A percentile compares a stretch with the other conserved stretches of the same genome.
These are phyloP conservation scores for Aphelenchoides avenae DNA, from an alignment of 1,140 invertebrate genomes.

Conservation along the genomic window DNA sequence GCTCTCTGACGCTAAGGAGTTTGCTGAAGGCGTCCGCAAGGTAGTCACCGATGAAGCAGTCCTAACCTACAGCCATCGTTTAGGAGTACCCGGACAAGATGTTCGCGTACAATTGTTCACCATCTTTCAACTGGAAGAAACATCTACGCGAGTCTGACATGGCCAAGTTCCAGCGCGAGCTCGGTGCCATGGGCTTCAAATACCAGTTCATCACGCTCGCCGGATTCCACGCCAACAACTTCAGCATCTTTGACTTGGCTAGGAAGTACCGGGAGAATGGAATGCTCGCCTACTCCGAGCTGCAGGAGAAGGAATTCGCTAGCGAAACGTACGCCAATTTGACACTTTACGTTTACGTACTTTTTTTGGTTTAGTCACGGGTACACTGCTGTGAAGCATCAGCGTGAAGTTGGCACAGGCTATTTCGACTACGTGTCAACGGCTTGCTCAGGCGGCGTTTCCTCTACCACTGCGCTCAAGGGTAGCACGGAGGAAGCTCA, in stretches of 20 bases:
- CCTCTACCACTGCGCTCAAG: conserved; percentile 57
- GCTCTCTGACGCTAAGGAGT: conserved; percentile 56
- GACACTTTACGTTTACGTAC: conserved; percentile 17
- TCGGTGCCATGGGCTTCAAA: conserved; percentile 61
- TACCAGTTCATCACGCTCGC: conserved; percentile 61
- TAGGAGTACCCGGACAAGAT: conserved; percentile 59
- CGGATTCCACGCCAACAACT: conserved; percentile 61
- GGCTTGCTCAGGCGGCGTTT: conserved; percentile 57
- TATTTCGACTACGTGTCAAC: conserved; percentile 59
- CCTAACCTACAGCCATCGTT: too few species aligned
- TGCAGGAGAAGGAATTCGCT: conserved; percentile 60
- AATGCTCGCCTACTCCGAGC: conserved; percentile 60
- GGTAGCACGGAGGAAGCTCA: conserved; percentile 61
- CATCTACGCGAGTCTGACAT: conserved; percentile 57
- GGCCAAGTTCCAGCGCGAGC: conserved; percentile 60
- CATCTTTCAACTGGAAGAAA: conserved; percentile 61
- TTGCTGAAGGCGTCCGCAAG: conserved; percentile 60
- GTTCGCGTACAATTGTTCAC: conserved; percentile 61
- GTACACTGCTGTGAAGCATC: conserved; percentile 62
- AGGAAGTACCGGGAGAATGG: conserved; percentile 55
- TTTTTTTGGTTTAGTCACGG: conserved; percentile 43
- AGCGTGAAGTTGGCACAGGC: conserved; percentile 61
- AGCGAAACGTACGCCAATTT: conserved; percentile 45
- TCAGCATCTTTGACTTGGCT: conserved; percentile 60
- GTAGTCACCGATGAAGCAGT: conserved; percentile 20